These are phyloP conservation scores for Nebria salina DNA, from an alignment of 2,888 invertebrate species.

Conservation along the genomic window DNA sequence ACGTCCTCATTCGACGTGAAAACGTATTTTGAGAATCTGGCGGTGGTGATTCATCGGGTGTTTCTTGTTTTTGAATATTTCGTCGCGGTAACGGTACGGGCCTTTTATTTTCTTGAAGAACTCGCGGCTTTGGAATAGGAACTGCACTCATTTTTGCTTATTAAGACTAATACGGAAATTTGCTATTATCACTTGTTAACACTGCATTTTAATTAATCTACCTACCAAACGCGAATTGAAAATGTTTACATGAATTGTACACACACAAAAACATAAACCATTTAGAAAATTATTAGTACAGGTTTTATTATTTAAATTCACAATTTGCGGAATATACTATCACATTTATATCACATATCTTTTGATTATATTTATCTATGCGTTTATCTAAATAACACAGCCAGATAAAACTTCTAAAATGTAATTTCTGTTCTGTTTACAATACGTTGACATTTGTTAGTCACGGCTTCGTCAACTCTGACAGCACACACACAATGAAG, in stretches of 20 bases:
- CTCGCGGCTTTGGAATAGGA: constrained; percentile 45
- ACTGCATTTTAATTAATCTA: constrained; percentile 41
- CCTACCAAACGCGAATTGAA: constrained; percentile 6
- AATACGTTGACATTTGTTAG: constrained; percentile 42
- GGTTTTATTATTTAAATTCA: constrained; percentile 12
- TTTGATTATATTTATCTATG: constrained; percentile 25
- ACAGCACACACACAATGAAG: constrained; percentile 42
- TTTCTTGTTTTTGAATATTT: constrained; percentile 50
- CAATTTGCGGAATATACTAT: not conserved
- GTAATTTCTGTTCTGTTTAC: constrained; percentile 32
- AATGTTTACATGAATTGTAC: not conserved
- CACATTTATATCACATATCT: constrained; percentile 13
- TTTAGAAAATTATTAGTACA: not conserved
- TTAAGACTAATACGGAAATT: constrained; percentile 40
- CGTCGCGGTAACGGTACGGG: constrained; percentile 43
- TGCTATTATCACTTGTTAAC: constrained; percentile 44
- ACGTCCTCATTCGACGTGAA: constrained; percentile 63
- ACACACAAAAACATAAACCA: constrained; percentile 16
- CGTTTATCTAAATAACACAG: constrained; percentile 37
- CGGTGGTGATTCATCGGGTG: constrained; percentile 32
- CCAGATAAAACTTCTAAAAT: constrained; percentile 37
- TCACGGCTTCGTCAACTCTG: constrained; percentile 39
- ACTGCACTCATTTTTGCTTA: constrained; percentile 46
- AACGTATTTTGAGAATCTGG: constrained; percentile 54
- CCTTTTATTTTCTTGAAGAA: constrained; percentile 42